Percentiles rank a stretch among this genome's conserved stretches.
These are phyloP conservation scores for Hyalella azteca DNA, from an alignment of 2,888 invertebrate species.

Conservation along the genomic window DNA sequence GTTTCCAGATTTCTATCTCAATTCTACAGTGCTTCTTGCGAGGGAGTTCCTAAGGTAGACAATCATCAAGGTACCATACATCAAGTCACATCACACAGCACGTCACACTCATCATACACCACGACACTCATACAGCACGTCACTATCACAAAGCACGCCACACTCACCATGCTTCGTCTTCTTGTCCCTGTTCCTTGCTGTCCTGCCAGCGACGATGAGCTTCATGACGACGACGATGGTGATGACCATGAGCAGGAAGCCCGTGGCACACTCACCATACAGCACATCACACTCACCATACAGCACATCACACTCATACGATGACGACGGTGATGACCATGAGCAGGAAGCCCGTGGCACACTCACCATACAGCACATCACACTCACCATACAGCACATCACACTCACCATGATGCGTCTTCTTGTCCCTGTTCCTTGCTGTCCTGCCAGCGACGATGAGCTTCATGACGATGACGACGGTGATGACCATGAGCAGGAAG, in stretches of 20 bases:
- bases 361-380: too few relatives aligned
- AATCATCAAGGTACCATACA: too few relatives aligned
- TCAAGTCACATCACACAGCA: too few relatives aligned
- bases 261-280: background rate
- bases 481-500: constrained; percentile 1
- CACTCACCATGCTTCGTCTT: background rate
- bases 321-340: background rate
- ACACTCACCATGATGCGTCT: background rate
- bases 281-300: background rate
- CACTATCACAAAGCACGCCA: too few relatives aligned
- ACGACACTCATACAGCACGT: too few relatives aligned
- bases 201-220: background rate
- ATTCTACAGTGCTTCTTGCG: too few relatives aligned
- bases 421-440: background rate
- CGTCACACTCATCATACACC: too few relatives aligned
- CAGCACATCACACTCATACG: background rate
- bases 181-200: background rate
- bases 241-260: background rate
- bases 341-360: background rate
- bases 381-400: too few relatives aligned
- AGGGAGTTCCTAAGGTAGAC: too few relatives aligned
- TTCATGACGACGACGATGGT: constrained; percentile 10
- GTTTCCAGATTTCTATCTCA: too few relatives aligned
- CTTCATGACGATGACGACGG: background rate
- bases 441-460: background rate